phyloP scores from a whole-genome alignment of 2,113 vertebrate genomes.

The Origma solitaria region DNA sequence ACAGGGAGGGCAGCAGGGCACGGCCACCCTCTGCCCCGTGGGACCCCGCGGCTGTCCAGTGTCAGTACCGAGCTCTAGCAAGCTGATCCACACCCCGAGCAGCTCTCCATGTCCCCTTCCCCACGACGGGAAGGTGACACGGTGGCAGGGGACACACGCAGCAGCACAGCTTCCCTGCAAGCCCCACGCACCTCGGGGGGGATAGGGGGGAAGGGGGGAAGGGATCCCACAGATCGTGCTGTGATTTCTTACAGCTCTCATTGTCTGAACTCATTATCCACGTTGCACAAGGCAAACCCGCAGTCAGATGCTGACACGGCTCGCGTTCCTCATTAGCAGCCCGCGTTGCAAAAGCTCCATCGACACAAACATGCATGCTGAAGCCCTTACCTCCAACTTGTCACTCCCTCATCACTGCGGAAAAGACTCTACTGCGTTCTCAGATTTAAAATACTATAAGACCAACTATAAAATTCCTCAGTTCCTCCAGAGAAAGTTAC shows the following conservation, averaged over 20 bases:
- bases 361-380: conserved; percentile 37
- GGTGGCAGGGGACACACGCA: neutral
- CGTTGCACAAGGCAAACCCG: conserved; percentile 33
- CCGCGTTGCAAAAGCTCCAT: conserved; percentile 37
- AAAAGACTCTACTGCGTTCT: conserved; percentile 15
- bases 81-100: fast-evolving
- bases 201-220: neutral
- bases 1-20: neutral
- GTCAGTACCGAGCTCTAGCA: neutral
- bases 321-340: conserved; percentile 39
- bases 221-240: neutral
- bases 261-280: conserved; percentile 49
- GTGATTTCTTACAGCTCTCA: conserved; percentile 17
- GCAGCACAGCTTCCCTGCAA: neutral
- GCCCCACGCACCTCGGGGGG: neutral
- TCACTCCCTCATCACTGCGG: conserved; percentile 49
- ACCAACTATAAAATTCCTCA: conserved; percentile 34
- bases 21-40: neutral
- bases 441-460: conserved; percentile 27
- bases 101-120: neutral
- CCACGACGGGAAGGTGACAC: neutral
- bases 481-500: conserved; percentile 44
- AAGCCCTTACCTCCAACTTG: conserved; percentile 60
- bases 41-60: neutral
- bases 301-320: conserved; percentile 59